A percentile compares a stretch with the other conserved stretches of the same genome.
phyloP scores from a whole-genome alignment of 2,797 vertebrate genomes.

The Sebastes dallii region DNA sequence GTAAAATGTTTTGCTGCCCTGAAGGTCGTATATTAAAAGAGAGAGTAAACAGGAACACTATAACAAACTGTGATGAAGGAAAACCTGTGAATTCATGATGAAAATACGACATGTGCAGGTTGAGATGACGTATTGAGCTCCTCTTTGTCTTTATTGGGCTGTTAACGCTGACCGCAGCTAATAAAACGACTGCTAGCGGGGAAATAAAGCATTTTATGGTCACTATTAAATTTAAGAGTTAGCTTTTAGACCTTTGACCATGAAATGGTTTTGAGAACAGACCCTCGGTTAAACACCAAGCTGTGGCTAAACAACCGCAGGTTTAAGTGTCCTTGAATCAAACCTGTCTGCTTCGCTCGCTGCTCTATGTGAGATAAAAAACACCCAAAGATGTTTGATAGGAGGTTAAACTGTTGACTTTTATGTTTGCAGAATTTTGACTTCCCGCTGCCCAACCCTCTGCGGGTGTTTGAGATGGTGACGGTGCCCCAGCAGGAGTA shows the following conservation, averaged over 20 bases:
- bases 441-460: constrained; percentile 87
- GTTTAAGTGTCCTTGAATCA: neutral
- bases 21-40: neutral
- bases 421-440: constrained; percentile 84
- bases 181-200: neutral
- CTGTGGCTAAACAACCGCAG: neutral
- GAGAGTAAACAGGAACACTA: neutral
- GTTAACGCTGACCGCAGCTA: neutral
- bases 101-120: neutral
- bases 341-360: neutral
- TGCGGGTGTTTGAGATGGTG: constrained; percentile 89
- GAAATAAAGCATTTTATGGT: constrained; percentile 12
- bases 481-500: constrained; percentile 85
- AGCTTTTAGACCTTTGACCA: neutral
- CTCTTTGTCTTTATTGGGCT: constrained; percentile 2
- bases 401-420: neutral
- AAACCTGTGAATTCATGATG: neutral
- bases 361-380: neutral
- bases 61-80: neutral
- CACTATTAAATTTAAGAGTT: constrained; percentile 3
- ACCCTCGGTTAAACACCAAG: neutral
- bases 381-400: neutral
- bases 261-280: neutral
- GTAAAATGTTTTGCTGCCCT: neutral
- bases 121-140: neutral